Percentiles rank a stretch among this genome's conserved stretches.
Conservation (phyloP, 2,888 invertebrate species). For the Lepidonotus clava region DNA sequence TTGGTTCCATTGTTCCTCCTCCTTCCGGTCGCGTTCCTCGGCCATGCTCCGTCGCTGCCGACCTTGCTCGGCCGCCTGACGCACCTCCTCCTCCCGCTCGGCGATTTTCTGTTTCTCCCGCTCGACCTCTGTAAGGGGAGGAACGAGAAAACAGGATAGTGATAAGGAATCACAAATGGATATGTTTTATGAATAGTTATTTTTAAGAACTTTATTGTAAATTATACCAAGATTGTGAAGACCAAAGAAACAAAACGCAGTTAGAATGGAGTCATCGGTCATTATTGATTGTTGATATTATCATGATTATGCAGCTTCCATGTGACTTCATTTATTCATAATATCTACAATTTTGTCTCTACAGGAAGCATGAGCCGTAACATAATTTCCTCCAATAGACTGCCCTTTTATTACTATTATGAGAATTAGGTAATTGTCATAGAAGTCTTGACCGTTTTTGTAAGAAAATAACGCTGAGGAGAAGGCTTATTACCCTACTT, state of each 20-base stretch:
- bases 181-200: not conserved
- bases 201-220: not conserved
- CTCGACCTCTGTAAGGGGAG: not conserved
- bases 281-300: not conserved
- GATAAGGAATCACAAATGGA: too few species aligned
- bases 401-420: too few species aligned
- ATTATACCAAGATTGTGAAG: not conserved
- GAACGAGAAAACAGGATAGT: too few species aligned
- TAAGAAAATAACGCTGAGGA: too few species aligned
- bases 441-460: too few species aligned
- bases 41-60: not conserved
- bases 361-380: too few species aligned
- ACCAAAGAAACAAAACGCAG: not conserved
- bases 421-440: too few species aligned
- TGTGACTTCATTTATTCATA: not conserved
- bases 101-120: not conserved
- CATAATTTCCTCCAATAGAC: too few species aligned
- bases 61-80: not conserved
- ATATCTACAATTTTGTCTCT: too few species aligned
- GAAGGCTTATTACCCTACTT: too few species aligned
- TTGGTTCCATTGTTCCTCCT: not conserved
- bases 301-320: not conserved
- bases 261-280: not conserved
- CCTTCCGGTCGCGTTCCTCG: slow-evolving; percentile 4
- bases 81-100: slow-evolving; percentile 17